A percentile compares a stretch with the other conserved stretches of the same genome.
These are phyloP conservation scores for Dipodomys stephensi DNA, from an alignment of 2,113 vertebrate genomes.

Conservation along the genomic window DNA sequence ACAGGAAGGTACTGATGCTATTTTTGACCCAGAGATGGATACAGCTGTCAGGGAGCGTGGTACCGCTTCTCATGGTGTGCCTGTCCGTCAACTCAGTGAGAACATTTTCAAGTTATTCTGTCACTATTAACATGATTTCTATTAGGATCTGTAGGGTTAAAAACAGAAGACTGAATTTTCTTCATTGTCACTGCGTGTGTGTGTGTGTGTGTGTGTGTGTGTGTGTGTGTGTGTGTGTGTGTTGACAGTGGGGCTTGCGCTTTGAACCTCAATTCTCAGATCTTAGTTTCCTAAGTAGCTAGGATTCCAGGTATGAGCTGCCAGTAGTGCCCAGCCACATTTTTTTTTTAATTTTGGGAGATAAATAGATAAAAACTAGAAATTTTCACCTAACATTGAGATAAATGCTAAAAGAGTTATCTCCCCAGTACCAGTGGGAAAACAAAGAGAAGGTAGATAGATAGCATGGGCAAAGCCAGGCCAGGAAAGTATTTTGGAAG, in stretches of 20 bases:
- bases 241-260: no score
- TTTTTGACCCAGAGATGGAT: background rate
- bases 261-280: no score
- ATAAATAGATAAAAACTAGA: background rate
- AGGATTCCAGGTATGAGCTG: background rate
- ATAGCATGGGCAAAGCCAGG: background rate
- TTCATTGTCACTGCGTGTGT: background rate
- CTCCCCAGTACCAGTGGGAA: background rate
- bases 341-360: background rate
- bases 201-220: background rate
- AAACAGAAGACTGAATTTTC: background rate
- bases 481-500: background rate
- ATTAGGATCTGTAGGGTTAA: background rate
- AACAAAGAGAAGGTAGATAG: background rate
- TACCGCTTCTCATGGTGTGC: background rate
- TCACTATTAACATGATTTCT: background rate
- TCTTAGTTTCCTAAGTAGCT: background rate
- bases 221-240: no score
- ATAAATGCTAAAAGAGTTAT: background rate
- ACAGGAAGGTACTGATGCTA: background rate
- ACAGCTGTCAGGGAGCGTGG: background rate
- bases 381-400: background rate
- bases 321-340: background rate
- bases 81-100: background rate
- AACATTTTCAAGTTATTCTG: background rate